Base-by-base conservation (phyloP, 1,140 invertebrate species). In the Mesaphorura yosii region DNA sequence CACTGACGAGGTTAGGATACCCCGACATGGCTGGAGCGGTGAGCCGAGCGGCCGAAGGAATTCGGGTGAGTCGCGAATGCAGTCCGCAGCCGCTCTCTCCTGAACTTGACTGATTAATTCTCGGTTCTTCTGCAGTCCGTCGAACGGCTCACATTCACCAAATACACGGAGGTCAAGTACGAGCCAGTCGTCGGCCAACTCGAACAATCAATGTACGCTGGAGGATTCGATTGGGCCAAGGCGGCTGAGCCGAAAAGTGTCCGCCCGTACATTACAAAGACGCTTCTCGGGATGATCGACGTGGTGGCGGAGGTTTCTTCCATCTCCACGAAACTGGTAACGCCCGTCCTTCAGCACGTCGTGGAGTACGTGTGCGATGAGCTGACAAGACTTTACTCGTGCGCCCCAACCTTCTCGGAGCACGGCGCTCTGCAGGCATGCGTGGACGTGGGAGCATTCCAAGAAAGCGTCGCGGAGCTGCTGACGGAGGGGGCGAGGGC, bases 121-220 rank as follows among this genome's bases (percentile, higher is more conserved):
- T 15, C 26, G 54, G n/a, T 38, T 50, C 37, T 45, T 57, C 41
- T 41, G 38, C 40, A 62, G 60, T 48, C 39, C 5, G 57, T 63
- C 23, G 54, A 57, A 31, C 59, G 53, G 44, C 40, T 63, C 14
- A 59, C 57, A 7, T 63, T 63, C 47, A 57, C 55, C 1, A 59
- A 63, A 1, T 96, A 94, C 67, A 75, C 94, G 41, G 91, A 96
- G 69, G 81, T 86, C 59, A 93, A 94, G 68, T 84, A 86, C 44
- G 90, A 95, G 72, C 88, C 89, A 3, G 71, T 94, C 0, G 84
- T 94, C 22, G 90, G 90, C 19, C 88, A 84, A 15, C 91, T 97
- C 57, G 91, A 96, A 71, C 86, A 87, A 2, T 89, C 85, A 38
- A 95, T 97, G 90, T 94, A 93, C 69, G 72, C 87, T 59, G 88